These are phyloP conservation scores for Lineus longissimus DNA, from an alignment of 1,140 invertebrate genomes.

Conservation along the genomic window DNA sequence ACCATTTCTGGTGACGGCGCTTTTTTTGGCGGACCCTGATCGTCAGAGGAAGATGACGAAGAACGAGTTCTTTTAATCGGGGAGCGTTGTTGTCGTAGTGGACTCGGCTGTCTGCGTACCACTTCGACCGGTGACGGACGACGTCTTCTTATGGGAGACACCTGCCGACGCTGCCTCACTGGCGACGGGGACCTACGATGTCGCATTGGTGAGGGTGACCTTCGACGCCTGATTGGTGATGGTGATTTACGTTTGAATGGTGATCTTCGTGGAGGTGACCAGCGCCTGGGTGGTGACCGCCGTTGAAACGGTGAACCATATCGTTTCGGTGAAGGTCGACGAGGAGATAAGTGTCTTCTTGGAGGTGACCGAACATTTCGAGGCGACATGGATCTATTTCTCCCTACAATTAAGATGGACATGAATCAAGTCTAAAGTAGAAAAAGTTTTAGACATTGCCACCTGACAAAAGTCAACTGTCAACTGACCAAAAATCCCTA, in stretches of 20 bases:
- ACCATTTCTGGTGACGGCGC: too few relatives aligned
- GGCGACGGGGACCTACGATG: constrained; percentile 7
- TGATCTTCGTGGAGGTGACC: constrained; percentile 7
- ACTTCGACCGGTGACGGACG: constrained; percentile 9
- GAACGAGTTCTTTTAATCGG: too few relatives aligned
- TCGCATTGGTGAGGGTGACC: constrained; percentile 3
- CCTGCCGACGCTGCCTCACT: background rate
- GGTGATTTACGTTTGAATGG: constrained; percentile 7
- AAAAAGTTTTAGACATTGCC: background rate
- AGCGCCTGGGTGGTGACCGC: constrained; percentile 9
- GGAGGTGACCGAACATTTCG: background rate
- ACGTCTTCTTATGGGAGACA: constrained; percentile 9
- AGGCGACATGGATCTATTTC: background rate
- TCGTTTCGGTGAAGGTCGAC: background rate
- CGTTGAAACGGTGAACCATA: constrained; percentile 2
- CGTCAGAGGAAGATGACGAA: too few relatives aligned
- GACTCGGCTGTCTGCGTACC: too few relatives aligned
- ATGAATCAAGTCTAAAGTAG: background rate
- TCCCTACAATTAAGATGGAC: background rate
- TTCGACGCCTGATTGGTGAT: constrained; percentile 1
- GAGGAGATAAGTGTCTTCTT: background rate
- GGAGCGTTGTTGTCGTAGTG: too few relatives aligned
- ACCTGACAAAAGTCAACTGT: background rate
- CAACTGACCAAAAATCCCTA: background rate
- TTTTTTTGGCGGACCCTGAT: too few relatives aligned